Percentiles rank a stretch among this genome's conserved stretches.
phyloP scores from a whole-genome alignment of 1,140 invertebrate genomes.

The Cydia splendana region DNA sequence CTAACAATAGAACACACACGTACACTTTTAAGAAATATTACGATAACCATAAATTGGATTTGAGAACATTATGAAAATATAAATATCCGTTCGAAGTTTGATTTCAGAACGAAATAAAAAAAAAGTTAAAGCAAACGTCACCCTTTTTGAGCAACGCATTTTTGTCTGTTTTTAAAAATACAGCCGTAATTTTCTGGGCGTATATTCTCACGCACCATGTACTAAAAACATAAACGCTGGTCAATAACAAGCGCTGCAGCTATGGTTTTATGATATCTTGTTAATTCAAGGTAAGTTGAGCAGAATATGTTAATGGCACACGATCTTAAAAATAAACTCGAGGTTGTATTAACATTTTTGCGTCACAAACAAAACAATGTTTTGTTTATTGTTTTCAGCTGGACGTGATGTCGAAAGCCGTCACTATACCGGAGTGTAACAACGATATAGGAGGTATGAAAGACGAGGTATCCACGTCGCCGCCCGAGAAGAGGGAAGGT shows the following conservation, averaged over 20 bases:
- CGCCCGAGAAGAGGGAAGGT: slow-evolving; percentile 67
- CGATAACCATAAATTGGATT: too few relatives aligned
- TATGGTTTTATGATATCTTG: slow-evolving; percentile 69
- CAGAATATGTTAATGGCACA: slow-evolving; percentile 34
- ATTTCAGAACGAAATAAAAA: slow-evolving; percentile 29
- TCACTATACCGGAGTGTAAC: slow-evolving; percentile 67
- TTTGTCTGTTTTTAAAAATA: slow-evolving; percentile 59
- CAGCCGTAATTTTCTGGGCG: slow-evolving; percentile 46
- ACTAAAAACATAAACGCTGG: slow-evolving; percentile 44
- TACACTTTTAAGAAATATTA: not conserved
- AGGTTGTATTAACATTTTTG: slow-evolving; percentile 50
- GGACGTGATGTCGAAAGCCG: slow-evolving; percentile 72
- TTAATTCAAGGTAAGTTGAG: slow-evolving; percentile 43
- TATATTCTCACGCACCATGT: slow-evolving; percentile 49
- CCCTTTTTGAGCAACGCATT: slow-evolving; percentile 58
- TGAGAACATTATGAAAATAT: not conserved
- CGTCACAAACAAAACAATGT: slow-evolving; percentile 75
- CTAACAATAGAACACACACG: too few relatives aligned
- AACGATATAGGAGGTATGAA: slow-evolving; percentile 66
- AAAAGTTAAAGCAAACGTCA: slow-evolving; percentile 55
- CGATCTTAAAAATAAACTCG: slow-evolving; percentile 64
- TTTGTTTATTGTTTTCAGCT: slow-evolving; percentile 74
- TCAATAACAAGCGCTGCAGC: slow-evolving; percentile 38
- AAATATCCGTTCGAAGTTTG: not conserved
- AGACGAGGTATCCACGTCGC: slow-evolving; percentile 65